Evolutionary conservation across 92 coral and sea anemone species (phyloP), one percentile per base, ranked within the genome.

Genomic region (Phenganax marumi): DNA sequence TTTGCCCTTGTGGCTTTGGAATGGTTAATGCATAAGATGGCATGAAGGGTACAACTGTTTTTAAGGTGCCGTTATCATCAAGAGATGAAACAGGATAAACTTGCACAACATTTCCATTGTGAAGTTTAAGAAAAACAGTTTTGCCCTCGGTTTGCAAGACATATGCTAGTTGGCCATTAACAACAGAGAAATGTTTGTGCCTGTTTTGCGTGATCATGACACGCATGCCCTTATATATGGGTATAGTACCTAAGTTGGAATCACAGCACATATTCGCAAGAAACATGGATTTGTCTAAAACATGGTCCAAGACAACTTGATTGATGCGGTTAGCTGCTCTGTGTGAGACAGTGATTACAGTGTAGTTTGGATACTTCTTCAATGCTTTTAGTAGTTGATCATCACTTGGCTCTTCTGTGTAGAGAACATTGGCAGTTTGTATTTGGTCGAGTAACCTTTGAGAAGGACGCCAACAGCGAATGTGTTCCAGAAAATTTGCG

Each of bases 1-100:
- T 79, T 63, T 79, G 84, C 0, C 84, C 84, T 64, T 79, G 84
- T 16, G 84, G 77, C 49, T 79, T 79, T 7, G 70, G 70, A n/a
- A 79, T 79, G 8, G 84, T 79, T 1, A 79, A 46, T n/a, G 18
- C 57, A 64, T 79, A 79, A 26, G 63, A 51, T 43, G 82, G 76
- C 73, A 63, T 79, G 24, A 81, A 70, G 13, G 85, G 80, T 22
- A 18, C 12, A 6, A 70, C 85, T 11, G 76, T 81, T 54, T 81
- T 81, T 14, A 51, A 8, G 12, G 0, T 52, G 17, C 16, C 18
- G 26, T 70, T 54, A 25, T 70, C 26, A 0, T 70, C 17, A 13
- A 10, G 6, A 2, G 16, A 8, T 58, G 80, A n/a, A 10, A 71
- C 78, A 5, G 86, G 80, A 52, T 82, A 82, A 14, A 63, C 65